Base-by-base conservation (phyloP, 2,797 vertebrate species). In the Tympanoctomys barrerae region DNA sequence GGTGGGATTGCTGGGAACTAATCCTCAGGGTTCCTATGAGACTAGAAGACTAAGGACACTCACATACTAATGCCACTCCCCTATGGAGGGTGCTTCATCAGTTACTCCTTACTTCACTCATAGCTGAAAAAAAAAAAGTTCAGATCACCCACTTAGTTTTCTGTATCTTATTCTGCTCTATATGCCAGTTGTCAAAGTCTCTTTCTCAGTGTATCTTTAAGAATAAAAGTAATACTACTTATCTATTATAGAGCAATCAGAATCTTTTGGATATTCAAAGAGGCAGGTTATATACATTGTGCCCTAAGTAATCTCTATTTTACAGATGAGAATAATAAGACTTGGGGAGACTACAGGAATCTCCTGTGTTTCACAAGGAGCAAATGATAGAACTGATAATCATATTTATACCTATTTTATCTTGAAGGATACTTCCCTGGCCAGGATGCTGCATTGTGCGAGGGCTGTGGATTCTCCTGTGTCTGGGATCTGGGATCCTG, bases 321-420 rank as follows among this genome's bases (percentile, higher is more conserved):
- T 84, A 78, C 4, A 88, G 28, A 80, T 22, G 36, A 84, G 71
- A 39, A 92, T 80, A 93, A 54, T 84, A 31, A 90, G 49, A 79
- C 6, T 66, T 6, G 4, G 49, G 22, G 61, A 81, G 31, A 16
- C 49, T 33, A 77, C 24, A 1, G 28, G 31, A 46, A 24, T 77
- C 31, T 36, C 13, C 2, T 46, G 46, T 13, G 16, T 81, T 91
- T 57, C 49, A 85, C 10, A 78, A 61, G 57, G 54, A 70, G 14
- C 31, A 81, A 81, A 28, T 5, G 62, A 70, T 5, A 26, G 26
- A 91, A 78, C 21, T 70, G 57, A 77, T n/a, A 86, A 49, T 4
- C 26, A 66, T 64, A 62, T 9, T 26, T 6, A 82, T 77, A 49
- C 21, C 4, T 66, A 33, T 57, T 2, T 79, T 21, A 49, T 49